Evolutionary conservation across 2,888 invertebrate species (phyloP), one percentile per base, ranked within the genome.

Genomic region (Tiphia femorata): DNA sequence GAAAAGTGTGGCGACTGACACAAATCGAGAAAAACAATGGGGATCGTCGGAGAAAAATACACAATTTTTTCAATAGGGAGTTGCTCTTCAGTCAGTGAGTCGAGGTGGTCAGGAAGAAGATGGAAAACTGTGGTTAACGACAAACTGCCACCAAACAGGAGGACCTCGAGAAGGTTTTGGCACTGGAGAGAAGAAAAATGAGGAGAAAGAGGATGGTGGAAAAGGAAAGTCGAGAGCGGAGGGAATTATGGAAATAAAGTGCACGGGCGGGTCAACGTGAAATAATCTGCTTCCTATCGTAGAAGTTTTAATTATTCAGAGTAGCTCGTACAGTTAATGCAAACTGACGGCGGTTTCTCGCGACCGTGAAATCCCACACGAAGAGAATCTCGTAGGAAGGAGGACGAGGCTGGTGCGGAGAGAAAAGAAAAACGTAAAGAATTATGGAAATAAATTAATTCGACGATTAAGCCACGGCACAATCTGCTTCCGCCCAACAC

Each of bases 211-310:
- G 29, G 37, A 51, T 46, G 41, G 29, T 47, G 46, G 41, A n/a
- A 46, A 46, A 33, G 30, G 50, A 20, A 47, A 38, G 50, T 46
- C 44, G 49, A 50, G 49, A 50, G 49, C 38, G 27, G 49, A 58
- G 57, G 56, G 58, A 67, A 64, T 67, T 58, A 67, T 66, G 61
- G 47, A 67, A 67, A 61, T 66, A 64, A 55, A 62, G 49, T 51
- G 30, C 41, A 29, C 16, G 49, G 8, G 27, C 21, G n/a, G 40
- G 21, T 19, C 40, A n/a, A 21, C 21, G n/a, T 7, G 38, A 56
- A 56, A 44, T 55, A 55, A 55, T 55, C 50, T 55, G 55, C 50
- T 43, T 50, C 43, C 50, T 55, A 50, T 40, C 30, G 35, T 40
- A 21, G 44, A 56, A 56, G 51, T 56, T 51, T 56, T 56, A 56